Conservation (phyloP, 2,113 vertebrate species). For the Uria aalge region DNA sequence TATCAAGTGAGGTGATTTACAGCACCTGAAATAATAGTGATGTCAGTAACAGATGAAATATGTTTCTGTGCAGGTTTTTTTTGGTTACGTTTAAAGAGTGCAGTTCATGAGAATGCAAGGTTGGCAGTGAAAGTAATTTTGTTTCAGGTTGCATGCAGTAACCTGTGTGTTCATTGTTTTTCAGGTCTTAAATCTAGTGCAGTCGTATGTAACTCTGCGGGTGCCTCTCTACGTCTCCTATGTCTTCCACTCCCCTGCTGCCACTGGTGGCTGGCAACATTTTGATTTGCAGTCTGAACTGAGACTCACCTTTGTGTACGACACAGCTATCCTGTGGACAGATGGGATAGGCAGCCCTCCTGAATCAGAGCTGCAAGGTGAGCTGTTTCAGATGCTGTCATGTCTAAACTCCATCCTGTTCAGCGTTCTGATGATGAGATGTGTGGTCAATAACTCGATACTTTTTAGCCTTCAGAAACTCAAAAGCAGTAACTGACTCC, state of each 20-base stretch:
- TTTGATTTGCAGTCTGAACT: slow-evolving; percentile 82
- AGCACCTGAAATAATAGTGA: background rate
- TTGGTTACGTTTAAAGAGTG: background rate
- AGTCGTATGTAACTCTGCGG: slow-evolving; percentile 77
- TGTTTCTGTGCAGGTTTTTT: background rate
- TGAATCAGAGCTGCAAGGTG: slow-evolving; percentile 79
- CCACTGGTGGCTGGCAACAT: slow-evolving; percentile 78
- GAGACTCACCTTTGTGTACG: slow-evolving; percentile 80
- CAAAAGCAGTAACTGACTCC: background rate
- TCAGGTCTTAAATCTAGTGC: slow-evolving; percentile 77
- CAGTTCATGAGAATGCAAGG: background rate
- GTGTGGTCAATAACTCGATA: background rate
- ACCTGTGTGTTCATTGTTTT: background rate
- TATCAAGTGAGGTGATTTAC: background rate
- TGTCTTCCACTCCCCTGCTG: slow-evolving; percentile 77
- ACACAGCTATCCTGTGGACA: slow-evolving; percentile 82
- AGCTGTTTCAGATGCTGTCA: background rate
- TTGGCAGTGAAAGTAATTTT: background rate
- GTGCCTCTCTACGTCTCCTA: slow-evolving; percentile 79
- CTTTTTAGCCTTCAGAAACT: background rate
- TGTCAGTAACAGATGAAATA: background rate
- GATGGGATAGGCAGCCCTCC: slow-evolving; percentile 78
- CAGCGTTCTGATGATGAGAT: background rate
- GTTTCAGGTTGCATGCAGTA: background rate
- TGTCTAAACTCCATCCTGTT: background rate